Conservation (phyloP, 2,113 vertebrate genomes). For the Triplophysa siluroides region DNA sequence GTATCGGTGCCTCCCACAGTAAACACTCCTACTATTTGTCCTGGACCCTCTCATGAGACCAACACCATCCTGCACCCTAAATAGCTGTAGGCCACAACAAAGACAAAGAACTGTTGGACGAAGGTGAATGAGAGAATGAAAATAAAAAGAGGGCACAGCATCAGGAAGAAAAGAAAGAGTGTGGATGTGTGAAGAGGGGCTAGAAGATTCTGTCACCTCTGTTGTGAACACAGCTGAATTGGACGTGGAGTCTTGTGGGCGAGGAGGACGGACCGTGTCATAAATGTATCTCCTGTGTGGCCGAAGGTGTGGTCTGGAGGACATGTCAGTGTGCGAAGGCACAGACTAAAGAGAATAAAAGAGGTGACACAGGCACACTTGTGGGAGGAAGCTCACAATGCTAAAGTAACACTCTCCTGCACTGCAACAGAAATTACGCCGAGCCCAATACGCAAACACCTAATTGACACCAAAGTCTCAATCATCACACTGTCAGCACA, state of each 20-base stretch:
- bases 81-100: constrained; percentile 42
- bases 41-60: constrained; percentile 46
- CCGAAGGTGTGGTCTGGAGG: constrained; percentile 20
- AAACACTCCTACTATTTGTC: constrained; percentile 55
- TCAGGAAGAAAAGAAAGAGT: constrained; percentile 14
- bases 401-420: constrained; percentile 49
- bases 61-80: constrained; percentile 36
- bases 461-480: constrained; percentile 64
- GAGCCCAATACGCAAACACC: constrained; percentile 59
- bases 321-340: constrained; percentile 1
- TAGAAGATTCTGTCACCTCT: constrained; percentile 72
- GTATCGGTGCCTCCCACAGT: constrained; percentile 41
- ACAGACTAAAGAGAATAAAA: constrained; percentile 25
- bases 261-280: constrained; percentile 37
- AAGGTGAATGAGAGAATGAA: constrained; percentile 43
- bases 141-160: constrained; percentile 47
- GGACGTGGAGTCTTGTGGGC: constrained; percentile 39
- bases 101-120: constrained; percentile 19
- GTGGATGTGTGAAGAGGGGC: constrained; percentile 65
- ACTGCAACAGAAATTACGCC: constrained; percentile 40
- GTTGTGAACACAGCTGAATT: constrained; percentile 64
- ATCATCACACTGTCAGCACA: constrained; percentile 65
- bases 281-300: constrained; percentile 44
- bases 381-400: constrained; percentile 38
- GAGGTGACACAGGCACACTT: constrained; percentile 49